Evolutionary conservation across 2,888 invertebrate genomes (phyloP), one percentile per base, ranked within the genome.

Genomic region (Melanostoma scalare): DNA sequence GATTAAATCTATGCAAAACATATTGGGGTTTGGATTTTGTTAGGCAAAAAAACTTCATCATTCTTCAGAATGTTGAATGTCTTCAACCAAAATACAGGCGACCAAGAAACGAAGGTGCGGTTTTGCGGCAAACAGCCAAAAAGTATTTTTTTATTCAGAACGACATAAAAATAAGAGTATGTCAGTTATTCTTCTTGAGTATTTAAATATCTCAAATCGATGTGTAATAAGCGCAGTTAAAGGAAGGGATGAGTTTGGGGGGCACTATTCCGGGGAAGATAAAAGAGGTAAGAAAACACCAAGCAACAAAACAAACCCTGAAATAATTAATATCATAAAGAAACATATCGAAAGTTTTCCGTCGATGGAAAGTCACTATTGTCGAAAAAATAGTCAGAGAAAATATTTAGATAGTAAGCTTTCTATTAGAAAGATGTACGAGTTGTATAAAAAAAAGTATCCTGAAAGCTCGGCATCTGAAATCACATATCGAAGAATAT

Each of bases 11-110:
- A 52, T 63, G 48, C 20, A 63, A 63, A 36, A 61, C 36, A 61
- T 46, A 20, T 63, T 55, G 33, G 35, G 50, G 6, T 38, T 38
- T 38, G 50, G 30, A 9, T 63, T 50, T 30, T 9, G 36, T 38
- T 30, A 9, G 9, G 4, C 30, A 63, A 48, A 38, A 63, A 55
- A 55, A 55, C 53, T 55, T 35, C 20, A 55, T 35, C 20, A 55
- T 55, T 55, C 9, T 55, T 50, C 44, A 3, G 9, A 33, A 50
- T 1, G 9, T 50, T 48, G 36, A 50, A 63, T 63, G n/a, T 9
- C 9, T 30, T 63, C 36, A 36, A 31, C 20, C 61, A 63, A 63
- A 48, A 55, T 55, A 55, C 53, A 53, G 53, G 35, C 10, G 36
- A 35, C 35, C 46, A 35, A 61, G 48, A 48, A 48, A 20, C 35